These are phyloP conservation scores for Chrysina gloriosa DNA, from an alignment of 2,888 invertebrate genomes.

Conservation along the genomic window DNA sequence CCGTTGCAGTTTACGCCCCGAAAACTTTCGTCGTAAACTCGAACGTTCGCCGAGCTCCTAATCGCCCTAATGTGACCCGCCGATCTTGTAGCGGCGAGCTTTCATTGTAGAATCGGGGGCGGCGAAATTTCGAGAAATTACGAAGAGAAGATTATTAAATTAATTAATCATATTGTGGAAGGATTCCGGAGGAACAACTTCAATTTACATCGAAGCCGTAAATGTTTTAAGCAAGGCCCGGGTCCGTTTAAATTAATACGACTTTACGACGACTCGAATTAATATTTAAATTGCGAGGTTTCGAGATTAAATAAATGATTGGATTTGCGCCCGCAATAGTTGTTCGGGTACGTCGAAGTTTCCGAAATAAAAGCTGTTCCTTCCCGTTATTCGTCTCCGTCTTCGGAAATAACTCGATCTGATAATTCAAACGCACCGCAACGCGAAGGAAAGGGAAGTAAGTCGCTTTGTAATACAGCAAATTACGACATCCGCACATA, in stretches of 20 bases:
- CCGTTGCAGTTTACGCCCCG: no score
- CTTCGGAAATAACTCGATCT: no score
- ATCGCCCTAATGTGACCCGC: conserved; percentile 4
- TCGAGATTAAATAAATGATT: no score
- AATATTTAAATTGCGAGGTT: no score
- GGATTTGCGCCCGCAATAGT: no score
- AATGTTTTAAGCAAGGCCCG: not conserved
- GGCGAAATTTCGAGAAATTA: conserved; percentile 20
- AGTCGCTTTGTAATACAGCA: no score
- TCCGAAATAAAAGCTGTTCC: no score
- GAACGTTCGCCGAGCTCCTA: not conserved
- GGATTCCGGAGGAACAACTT: not conserved
- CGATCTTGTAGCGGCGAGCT: not conserved
- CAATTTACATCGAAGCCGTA: conserved; percentile 10
- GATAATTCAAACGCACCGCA: no score
- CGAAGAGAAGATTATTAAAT: conserved; percentile 25
- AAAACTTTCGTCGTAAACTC: not conserved
- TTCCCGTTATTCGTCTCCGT: no score
- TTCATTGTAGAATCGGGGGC: conserved; percentile 5
- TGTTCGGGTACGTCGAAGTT: no score
- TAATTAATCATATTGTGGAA: conserved; percentile 21
- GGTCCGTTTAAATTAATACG: not conserved
- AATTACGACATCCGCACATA: no score
- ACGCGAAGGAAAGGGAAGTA: no score
- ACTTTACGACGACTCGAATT: not conserved